A percentile compares a stretch with the other conserved stretches of the same genome.
Conservation (phyloP, 2,888 invertebrate genomes). For the Matsumyia berberina region DNA sequence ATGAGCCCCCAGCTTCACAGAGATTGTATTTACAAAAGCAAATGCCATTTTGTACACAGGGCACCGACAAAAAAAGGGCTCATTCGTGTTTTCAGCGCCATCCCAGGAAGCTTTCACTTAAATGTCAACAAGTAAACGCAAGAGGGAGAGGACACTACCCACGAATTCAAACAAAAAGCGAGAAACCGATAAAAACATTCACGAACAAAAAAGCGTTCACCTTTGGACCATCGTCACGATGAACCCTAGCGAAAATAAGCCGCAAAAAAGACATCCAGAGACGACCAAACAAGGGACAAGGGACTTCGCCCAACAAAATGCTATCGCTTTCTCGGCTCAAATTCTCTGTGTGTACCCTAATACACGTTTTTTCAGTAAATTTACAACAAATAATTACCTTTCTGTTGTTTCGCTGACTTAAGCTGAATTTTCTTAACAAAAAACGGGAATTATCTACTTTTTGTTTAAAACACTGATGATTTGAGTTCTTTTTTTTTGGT, state of each 20-base stretch:
- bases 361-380: too few species aligned
- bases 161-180: conserved; percentile 20
- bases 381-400: conserved; percentile 28
- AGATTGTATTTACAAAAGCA: too few species aligned
- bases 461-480: too few species aligned
- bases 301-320: too few species aligned
- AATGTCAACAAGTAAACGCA: conserved; percentile 69
- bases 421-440: background rate
- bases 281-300: background rate
- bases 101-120: conserved; percentile 44
- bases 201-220: conserved; percentile 34
- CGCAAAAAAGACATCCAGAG: background rate
- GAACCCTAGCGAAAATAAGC: background rate
- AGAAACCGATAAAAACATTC: conserved; percentile 27
- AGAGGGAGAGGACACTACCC: conserved; percentile 34
- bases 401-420: background rate
- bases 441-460: background rate
- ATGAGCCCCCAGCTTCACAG: too few species aligned
- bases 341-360: too few species aligned
- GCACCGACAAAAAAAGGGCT: conserved; percentile 2
- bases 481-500: background rate
- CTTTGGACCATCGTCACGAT: conserved; percentile 53
- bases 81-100: background rate
- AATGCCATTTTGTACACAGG: background rate
- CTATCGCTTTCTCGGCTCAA: too few species aligned